These are phyloP conservation scores for Cnemophilus loriae DNA, from an alignment of 2,113 vertebrate genomes.

Conservation along the genomic window DNA sequence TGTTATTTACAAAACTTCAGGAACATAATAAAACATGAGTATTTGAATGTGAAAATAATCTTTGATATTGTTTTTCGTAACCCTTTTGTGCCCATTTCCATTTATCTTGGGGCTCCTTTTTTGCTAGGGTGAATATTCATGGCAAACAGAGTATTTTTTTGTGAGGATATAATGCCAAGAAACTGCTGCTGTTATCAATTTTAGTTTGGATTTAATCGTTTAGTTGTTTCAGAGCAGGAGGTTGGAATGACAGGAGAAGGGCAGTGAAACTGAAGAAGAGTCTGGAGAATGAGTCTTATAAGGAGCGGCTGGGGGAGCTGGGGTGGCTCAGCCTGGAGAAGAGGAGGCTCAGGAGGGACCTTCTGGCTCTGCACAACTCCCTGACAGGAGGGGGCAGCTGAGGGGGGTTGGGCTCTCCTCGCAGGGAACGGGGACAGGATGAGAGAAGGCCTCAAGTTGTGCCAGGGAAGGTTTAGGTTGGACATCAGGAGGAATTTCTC, in stretches of 20 bases:
- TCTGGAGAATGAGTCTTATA: not conserved
- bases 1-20: slow-evolving; percentile 21
- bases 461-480: not conserved
- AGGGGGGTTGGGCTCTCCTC: accelerated
- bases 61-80: not conserved
- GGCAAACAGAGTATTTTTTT: not conserved
- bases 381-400: not conserved
- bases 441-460: not conserved
- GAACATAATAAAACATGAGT: not conserved
- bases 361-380: not conserved
- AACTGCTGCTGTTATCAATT: not conserved
- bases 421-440: not conserved
- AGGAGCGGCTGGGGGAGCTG: not conserved
- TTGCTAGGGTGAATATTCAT: not conserved
- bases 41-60: not conserved
- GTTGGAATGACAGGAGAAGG: not conserved
- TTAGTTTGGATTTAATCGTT: not conserved
- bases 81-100: not conserved
- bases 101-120: not conserved
- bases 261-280: not conserved
- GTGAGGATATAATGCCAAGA: not conserved
- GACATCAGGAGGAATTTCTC: not conserved
- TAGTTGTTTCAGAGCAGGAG: not conserved
- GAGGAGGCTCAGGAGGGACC: too few relatives aligned
- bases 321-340: too few relatives aligned